These are phyloP conservation scores for Teleogryllus oceanicus DNA, from an alignment of 2,888 invertebrate species.

Conservation along the genomic window DNA sequence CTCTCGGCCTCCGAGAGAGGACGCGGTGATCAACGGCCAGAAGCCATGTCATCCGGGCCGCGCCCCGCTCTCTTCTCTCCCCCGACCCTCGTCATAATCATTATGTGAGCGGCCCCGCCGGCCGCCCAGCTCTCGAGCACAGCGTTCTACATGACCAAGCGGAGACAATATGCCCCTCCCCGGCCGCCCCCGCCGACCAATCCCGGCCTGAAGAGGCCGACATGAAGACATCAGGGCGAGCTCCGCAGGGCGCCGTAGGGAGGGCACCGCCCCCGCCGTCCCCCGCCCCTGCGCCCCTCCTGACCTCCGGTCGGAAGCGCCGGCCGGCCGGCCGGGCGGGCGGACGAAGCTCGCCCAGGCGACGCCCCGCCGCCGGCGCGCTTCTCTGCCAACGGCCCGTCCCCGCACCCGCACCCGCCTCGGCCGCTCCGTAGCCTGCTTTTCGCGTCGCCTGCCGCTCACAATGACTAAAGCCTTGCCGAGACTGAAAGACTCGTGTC, in stretches of 20 bases:
- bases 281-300: not conserved
- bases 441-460: too few relatives aligned
- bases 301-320: not conserved
- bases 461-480: too few relatives aligned
- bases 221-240: not conserved
- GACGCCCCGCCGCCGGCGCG: constrained; percentile 5
- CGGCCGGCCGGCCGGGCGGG: not conserved
- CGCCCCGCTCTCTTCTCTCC: constrained; percentile 40
- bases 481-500: too few relatives aligned
- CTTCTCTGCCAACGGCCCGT: not conserved
- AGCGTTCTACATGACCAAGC: constrained; percentile 26
- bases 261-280: not conserved
- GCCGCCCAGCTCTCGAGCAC: not conserved
- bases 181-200: constrained; percentile 36
- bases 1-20: not conserved
- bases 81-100: constrained; percentile 32
- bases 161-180: constrained; percentile 30
- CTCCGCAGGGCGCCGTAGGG: not conserved
- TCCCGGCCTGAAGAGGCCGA: constrained; percentile 22
- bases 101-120: constrained; percentile 20
- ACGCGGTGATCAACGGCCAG: constrained; percentile 7
- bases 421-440: not conserved
- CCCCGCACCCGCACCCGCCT: too few relatives aligned
- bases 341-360: not conserved
- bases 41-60: constrained; percentile 36